A percentile compares a stretch with the other conserved stretches of the same genome.
phyloP scores from a whole-genome alignment of 1,140 invertebrate genomes.

The Ostrea edulis region DNA sequence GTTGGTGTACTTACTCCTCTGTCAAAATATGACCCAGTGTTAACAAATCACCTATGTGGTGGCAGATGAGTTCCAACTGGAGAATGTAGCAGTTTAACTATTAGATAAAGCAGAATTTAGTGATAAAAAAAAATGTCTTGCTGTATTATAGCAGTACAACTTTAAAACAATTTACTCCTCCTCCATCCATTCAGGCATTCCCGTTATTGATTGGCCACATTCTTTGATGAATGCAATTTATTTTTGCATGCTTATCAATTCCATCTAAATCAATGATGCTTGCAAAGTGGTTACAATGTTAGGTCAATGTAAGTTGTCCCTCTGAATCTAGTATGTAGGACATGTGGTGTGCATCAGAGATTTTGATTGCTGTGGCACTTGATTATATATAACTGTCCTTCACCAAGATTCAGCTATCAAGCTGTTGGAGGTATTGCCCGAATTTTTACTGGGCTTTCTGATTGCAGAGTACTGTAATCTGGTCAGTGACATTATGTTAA shows the following conservation, averaged over 20 bases:
- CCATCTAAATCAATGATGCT: too few relatives aligned
- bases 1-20: not conserved
- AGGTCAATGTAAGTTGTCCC: not conserved
- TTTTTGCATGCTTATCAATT: too few relatives aligned
- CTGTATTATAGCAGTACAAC: too few relatives aligned
- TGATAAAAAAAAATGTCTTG: too few relatives aligned
- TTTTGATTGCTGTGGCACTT: not conserved
- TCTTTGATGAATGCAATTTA: too few relatives aligned
- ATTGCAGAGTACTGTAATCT: not conserved
- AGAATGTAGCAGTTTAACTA: too few relatives aligned
- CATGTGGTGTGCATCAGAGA: not conserved
- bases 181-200: too few relatives aligned
- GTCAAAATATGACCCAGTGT: not conserved
- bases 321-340: too few relatives aligned
- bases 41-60: not conserved
- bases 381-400: conserved; percentile 28
- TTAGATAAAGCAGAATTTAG: too few relatives aligned
- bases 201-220: too few relatives aligned
- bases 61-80: not conserved
- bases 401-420: not conserved
- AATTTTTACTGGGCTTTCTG: not conserved
- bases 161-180: too few relatives aligned
- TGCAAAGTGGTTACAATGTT: too few relatives aligned
- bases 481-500: not conserved
- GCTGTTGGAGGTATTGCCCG: conserved; percentile 6